These are phyloP conservation scores for Limnephilus marmoratus DNA, from an alignment of 2,888 invertebrate species.

Conservation along the genomic window DNA sequence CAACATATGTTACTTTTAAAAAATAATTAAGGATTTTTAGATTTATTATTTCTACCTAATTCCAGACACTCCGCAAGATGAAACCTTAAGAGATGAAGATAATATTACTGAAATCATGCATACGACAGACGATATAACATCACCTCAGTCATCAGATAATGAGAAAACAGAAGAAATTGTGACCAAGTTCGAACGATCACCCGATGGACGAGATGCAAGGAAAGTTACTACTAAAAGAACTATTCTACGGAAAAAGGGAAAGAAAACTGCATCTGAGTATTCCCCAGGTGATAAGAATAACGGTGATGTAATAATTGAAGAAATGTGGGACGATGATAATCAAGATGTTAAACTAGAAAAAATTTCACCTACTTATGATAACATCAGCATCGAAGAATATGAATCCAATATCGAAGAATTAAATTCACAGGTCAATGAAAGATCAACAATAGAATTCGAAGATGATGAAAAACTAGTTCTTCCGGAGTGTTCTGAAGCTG, in stretches of 20 bases:
- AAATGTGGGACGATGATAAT: slow-evolving; percentile 74
- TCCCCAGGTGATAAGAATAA: slow-evolving; percentile 66
- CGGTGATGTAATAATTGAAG: slow-evolving; percentile 77
- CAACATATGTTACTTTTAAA: not conserved
- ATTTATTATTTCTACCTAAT: slow-evolving; percentile 20
- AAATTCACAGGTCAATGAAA: slow-evolving; percentile 68
- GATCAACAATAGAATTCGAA: slow-evolving; percentile 69
- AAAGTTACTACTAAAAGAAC: slow-evolving; percentile 79
- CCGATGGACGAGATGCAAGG: slow-evolving; percentile 76
- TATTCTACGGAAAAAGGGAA: slow-evolving; percentile 73
- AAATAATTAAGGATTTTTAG: slow-evolving; percentile 7
- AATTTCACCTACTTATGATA: slow-evolving; percentile 67
- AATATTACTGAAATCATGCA: slow-evolving; percentile 47
- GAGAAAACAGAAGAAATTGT: slow-evolving; percentile 80
- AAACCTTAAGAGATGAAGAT: slow-evolving; percentile 44
- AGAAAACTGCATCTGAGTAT: slow-evolving; percentile 63
- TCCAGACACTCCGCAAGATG: slow-evolving; percentile 60
- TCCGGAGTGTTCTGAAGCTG: slow-evolving; percentile 65
- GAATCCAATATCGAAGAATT: slow-evolving; percentile 68
- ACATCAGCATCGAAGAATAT: slow-evolving; percentile 74
- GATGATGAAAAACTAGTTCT: slow-evolving; percentile 68
- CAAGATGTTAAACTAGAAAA: slow-evolving; percentile 65
- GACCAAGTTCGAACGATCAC: slow-evolving; percentile 77
- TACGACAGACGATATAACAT: slow-evolving; percentile 63
- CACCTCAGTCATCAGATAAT: slow-evolving; percentile 73